These are phyloP conservation scores for Xylocampa areola DNA, from an alignment of 2,888 invertebrate genomes.

Conservation along the genomic window DNA sequence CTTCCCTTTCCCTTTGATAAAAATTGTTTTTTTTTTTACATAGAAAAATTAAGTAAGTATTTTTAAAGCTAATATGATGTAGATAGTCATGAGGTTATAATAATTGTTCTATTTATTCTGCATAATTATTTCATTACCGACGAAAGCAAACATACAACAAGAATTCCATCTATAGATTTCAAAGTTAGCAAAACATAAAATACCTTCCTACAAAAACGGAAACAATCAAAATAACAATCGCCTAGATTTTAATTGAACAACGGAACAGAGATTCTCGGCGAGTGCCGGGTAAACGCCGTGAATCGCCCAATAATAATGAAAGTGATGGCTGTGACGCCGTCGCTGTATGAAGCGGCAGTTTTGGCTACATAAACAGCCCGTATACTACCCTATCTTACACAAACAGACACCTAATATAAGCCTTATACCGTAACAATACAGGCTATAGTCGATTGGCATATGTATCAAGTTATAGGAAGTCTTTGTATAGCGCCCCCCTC, in stretches of 20 bases:
- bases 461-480: constrained; percentile 65
- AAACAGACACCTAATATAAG: constrained; percentile 51
- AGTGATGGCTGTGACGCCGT: constrained; percentile 88
- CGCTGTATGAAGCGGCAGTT: constrained; percentile 90
- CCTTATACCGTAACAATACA: constrained; percentile 59
- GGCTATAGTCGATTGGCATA: constrained; percentile 55
- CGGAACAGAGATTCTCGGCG: constrained; percentile 82
- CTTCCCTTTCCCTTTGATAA: too few relatives aligned
- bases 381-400: constrained; percentile 76
- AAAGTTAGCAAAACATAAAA: constrained; percentile 21
- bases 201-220: constrained; percentile 59
- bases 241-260: constrained; percentile 85
- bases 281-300: constrained; percentile 87
- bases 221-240: constrained; percentile 80
- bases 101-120: too few relatives aligned
- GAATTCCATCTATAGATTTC: neutral
- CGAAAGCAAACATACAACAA: neutral
- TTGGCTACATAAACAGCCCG: constrained; percentile 90
- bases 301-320: constrained; percentile 90
- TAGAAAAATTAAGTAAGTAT: too few relatives aligned
- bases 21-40: neutral
- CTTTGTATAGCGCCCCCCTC: constrained; percentile 77
- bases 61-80: too few relatives aligned
- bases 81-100: too few relatives aligned
- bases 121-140: neutral